A percentile compares a stretch with the other conserved stretches of the same genome.
Conservation (phyloP, 2,888 invertebrate genomes). For the Dasysyrphus tricinctus region DNA sequence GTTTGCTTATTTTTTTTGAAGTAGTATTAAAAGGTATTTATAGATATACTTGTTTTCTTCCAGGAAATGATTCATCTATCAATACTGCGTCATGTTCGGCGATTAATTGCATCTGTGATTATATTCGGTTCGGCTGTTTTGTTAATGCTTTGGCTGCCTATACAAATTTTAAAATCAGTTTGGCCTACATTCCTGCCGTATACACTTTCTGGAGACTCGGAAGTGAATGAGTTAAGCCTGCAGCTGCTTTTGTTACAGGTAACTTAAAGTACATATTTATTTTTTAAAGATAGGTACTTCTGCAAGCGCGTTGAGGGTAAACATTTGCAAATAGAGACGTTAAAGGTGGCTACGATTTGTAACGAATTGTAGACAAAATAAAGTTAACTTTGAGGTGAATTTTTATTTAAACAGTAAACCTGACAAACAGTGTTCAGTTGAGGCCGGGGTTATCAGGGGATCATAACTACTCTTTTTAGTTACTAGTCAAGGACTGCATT, state of each 20-base stretch:
- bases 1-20: constrained; percentile 82
- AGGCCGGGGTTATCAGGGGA: too few species aligned
- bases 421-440: too few species aligned
- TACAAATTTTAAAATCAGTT: constrained; percentile 91
- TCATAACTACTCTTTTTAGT: too few species aligned
- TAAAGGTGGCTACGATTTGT: too few species aligned
- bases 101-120: constrained; percentile 96
- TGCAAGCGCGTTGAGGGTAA: too few species aligned
- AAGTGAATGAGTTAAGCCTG: constrained; percentile 96
- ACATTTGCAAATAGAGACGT: too few species aligned
- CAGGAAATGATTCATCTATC: constrained; percentile 99
- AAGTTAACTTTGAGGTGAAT: too few species aligned
- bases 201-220: constrained; percentile 93
- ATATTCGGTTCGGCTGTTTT: constrained; percentile 98
- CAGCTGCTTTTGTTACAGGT: constrained; percentile 95
- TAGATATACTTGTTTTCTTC: constrained; percentile 65
- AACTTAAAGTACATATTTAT: constrained; percentile 60
- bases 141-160: constrained; percentile 97
- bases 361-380: too few species aligned
- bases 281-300: background rate
- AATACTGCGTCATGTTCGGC: constrained; percentile 94
- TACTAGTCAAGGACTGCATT: too few species aligned
- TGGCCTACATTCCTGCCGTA: constrained; percentile 97
- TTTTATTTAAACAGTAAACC: too few species aligned
- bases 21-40: too few species aligned